Conservation (phyloP, 2,797 vertebrate species). For the Tapirus indicus region DNA sequence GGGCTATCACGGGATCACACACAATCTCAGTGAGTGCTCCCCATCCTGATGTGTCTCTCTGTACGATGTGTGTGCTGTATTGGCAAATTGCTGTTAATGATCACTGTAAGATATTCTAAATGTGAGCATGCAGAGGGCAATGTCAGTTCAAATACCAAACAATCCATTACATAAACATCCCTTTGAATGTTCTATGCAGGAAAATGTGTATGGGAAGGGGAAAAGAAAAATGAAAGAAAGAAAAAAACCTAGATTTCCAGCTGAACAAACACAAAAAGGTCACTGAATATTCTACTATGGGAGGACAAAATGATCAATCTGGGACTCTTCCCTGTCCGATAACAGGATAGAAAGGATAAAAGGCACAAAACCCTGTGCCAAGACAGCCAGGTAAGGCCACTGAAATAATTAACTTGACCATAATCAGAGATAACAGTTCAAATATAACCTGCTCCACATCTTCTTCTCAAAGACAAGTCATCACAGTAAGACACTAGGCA, state of each 20-base stretch:
- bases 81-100: neutral
- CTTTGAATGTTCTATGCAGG: constrained; percentile 24
- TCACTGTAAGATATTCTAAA: constrained; percentile 25
- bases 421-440: neutral
- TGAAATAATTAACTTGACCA: constrained; percentile 39
- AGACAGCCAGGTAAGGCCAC: neutral
- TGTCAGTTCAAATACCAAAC: constrained; percentile 15
- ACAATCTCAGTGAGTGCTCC: neutral
- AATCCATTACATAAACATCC: constrained; percentile 7
- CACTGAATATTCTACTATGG: neutral
- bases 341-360: constrained; percentile 14
- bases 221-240: neutral
- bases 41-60: neutral
- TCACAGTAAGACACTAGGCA: neutral
- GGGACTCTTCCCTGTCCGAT: neutral
- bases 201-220: neutral
- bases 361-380: neutral
- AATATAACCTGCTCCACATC: neutral
- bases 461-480: constrained; percentile 33
- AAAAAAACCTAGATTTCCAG: neutral
- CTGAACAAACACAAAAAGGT: neutral
- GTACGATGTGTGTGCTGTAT: neutral
- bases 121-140: neutral
- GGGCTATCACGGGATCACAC: neutral
- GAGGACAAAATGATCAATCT: constrained; percentile 1